Percentiles rank a stretch among this genome's conserved stretches.
Conservation (phyloP, 1,140 invertebrate species). For the Micrasema longulum region DNA sequence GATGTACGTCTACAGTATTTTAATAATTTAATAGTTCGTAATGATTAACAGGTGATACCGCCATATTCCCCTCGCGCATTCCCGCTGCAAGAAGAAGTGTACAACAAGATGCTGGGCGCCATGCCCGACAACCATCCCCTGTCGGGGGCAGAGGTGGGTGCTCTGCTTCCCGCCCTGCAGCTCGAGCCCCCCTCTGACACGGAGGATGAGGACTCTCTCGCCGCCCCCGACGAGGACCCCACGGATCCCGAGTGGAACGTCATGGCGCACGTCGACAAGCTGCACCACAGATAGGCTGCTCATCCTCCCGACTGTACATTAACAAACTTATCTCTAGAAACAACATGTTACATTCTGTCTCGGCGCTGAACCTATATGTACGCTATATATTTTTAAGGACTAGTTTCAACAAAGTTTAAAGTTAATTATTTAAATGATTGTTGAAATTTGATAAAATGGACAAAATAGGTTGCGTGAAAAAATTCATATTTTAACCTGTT, state of each 20-base stretch:
- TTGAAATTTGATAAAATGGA: no score
- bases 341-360: no score
- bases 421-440: no score
- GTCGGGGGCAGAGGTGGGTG: slow-evolving; percentile 44
- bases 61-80: slow-evolving; percentile 82
- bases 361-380: no score
- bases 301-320: background rate
- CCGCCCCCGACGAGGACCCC: slow-evolving; percentile 76
- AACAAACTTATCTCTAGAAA: no score
- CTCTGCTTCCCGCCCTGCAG: slow-evolving; percentile 21
- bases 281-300: slow-evolving; percentile 36
- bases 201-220: slow-evolving; percentile 52
- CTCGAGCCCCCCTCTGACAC: slow-evolving; percentile 52
- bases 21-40: no score
- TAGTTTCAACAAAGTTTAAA: no score
- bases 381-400: no score
- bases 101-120: slow-evolving; percentile 75
- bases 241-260: slow-evolving; percentile 85
- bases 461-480: no score
- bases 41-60: slow-evolving; percentile 60
- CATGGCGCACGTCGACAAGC: slow-evolving; percentile 58
- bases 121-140: slow-evolving; percentile 74
- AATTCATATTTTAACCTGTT: no score
- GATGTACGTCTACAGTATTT: background rate
- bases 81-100: slow-evolving; percentile 78